A percentile compares a stretch with the other conserved stretches of the same genome.
These are phyloP conservation scores for Acipenser oxyrinchus DNA, from an alignment of 2,797 vertebrate genomes.

Conservation along the genomic window DNA sequence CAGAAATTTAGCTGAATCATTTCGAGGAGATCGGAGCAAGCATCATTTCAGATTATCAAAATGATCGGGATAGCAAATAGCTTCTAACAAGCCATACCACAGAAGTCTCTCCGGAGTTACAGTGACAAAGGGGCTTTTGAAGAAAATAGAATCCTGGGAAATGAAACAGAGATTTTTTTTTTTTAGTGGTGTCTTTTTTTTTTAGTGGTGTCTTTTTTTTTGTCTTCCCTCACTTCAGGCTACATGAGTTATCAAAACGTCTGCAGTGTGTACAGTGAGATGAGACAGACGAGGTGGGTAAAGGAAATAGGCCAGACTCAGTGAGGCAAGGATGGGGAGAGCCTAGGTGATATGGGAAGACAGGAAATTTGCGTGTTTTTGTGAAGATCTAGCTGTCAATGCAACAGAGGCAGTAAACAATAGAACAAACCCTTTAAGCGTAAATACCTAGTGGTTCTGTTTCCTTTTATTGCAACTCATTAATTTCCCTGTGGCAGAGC, in stretches of 20 bases:
- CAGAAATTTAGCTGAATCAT: slow-evolving; percentile 22
- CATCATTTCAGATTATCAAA: slow-evolving; percentile 31
- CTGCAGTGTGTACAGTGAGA: not conserved
- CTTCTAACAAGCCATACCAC: slow-evolving; percentile 23
- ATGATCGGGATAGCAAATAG: slow-evolving; percentile 24
- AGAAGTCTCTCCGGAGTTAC: slow-evolving; percentile 8
- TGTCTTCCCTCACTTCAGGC: slow-evolving; percentile 15
- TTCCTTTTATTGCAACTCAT: no score
- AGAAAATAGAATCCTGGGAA: not conserved
- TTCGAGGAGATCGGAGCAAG: slow-evolving; percentile 22
- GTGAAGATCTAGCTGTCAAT: slow-evolving; percentile 6
- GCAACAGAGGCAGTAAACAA: not conserved
- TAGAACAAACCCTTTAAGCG: not conserved
- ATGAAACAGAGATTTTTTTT: slow-evolving; percentile 11
- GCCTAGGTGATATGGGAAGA: slow-evolving; percentile 7
- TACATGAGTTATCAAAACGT: slow-evolving; percentile 1
- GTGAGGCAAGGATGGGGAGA: no score
- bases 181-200: not conserved
- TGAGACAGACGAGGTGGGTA: no score
- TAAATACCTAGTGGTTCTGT: no score
- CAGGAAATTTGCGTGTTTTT: slow-evolving; percentile 13
- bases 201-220: not conserved
- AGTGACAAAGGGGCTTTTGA: not conserved
- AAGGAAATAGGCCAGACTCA: no score
- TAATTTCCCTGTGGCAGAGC: no score